Base-by-base conservation (phyloP, 1,140 invertebrate species). In the Zaprionus ornatus region DNA sequence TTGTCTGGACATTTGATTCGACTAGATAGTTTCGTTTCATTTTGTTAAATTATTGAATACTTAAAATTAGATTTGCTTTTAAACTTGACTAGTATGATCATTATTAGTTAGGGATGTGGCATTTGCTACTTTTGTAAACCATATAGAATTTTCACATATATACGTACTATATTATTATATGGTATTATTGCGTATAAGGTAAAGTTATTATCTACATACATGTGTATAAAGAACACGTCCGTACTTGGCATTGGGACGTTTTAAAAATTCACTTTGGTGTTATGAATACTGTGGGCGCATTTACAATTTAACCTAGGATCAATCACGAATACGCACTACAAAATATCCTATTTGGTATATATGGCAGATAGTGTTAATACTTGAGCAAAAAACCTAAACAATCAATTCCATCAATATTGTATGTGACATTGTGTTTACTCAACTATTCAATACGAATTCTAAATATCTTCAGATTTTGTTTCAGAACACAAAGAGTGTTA, bases 251-350 rank as follows among this genome's bases (percentile, higher is more conserved):
- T 50, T 23, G 2, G 60, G 60, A 76, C 68, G 21, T 57, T 50
- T 48, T 67, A 50, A 66, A 59, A 78, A 75, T 88, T 80, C 84
- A 87, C 80, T 83, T 88, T 83, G 83, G 77, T 87, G 77, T 83
- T 75, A 54, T 65, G 62, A 87, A 88, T 86, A 86, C 83, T 86
- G 76, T 63, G 77, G 59, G 52, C 48, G 66, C 50, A 55, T 50
- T 56, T 50, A 25, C 42, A 59, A 50, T 21, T 59, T 52, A 42
- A 52, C 35, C 64, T 73, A 73, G 23, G 21, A 54, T 60, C 68
- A 19, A 48, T 56, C n/a, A 48, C 29, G 42, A 37, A 37, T 54
- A 52, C 32, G 3, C 4, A 59, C 69, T 72, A 59, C 10, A 66
- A 52, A 66, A 66, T 66, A 71, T n/a, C 37, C 45, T 55, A 52